Conservation (phyloP, 2,888 invertebrate genomes). For the Antitype chi region DNA sequence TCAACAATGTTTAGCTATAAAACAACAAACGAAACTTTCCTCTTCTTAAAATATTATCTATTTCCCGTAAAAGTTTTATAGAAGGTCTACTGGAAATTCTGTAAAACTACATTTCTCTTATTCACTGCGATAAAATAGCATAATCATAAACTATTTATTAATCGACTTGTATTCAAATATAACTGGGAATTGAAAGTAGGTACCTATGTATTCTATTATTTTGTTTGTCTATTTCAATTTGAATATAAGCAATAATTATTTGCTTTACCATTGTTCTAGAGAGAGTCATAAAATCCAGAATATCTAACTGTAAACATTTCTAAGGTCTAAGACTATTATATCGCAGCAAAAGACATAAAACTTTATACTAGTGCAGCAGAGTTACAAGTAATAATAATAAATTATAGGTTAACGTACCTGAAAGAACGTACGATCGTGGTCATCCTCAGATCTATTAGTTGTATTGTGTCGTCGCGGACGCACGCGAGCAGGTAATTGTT, state of each 20-base stretch:
- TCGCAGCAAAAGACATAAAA: slow-evolving; percentile 56
- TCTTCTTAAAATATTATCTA: neutral
- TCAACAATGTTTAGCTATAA: neutral
- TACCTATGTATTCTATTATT: slow-evolving; percentile 20
- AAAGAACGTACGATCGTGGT: slow-evolving; percentile 97
- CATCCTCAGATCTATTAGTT: slow-evolving; percentile 98
- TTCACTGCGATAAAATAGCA: no score
- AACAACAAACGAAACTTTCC: neutral
- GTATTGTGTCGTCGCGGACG: slow-evolving; percentile 98
- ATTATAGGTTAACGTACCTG: slow-evolving; percentile 90
- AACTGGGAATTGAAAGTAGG: neutral
- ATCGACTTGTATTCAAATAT: neutral
- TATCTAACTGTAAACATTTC: slow-evolving; percentile 54
- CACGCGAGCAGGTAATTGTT: slow-evolving; percentile 97
- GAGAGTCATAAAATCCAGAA: slow-evolving; percentile 51
- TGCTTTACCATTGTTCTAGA: slow-evolving; percentile 39
- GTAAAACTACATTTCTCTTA: neutral
- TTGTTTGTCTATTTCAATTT: slow-evolving; percentile 22
- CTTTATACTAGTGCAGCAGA: slow-evolving; percentile 46
- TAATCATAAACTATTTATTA: neutral
- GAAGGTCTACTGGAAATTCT: neutral
- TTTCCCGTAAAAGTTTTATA: neutral
- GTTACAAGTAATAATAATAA: slow-evolving; percentile 60
- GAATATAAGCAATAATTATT: slow-evolving; percentile 38
- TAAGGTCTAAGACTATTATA: slow-evolving; percentile 41